These are phyloP conservation scores for Melanocharis versteri DNA, from an alignment of 2,113 vertebrate species.

Conservation along the genomic window DNA sequence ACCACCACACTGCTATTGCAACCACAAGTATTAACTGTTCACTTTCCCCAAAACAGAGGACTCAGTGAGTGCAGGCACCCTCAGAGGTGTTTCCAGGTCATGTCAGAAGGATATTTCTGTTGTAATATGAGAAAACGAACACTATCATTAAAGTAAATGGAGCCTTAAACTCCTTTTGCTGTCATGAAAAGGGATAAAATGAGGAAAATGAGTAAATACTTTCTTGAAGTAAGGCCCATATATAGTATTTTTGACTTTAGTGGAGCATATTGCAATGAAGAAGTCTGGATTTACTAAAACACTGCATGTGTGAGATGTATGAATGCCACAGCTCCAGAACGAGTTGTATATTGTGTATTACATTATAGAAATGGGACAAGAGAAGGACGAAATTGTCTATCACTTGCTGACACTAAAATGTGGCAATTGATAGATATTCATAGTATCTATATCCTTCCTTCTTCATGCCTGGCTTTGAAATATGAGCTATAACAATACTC, in stretches of 20 bases:
- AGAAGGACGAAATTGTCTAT: neutral
- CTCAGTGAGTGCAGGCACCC: neutral
- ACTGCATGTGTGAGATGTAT: neutral
- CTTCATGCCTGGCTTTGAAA: neutral
- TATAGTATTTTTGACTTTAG: neutral
- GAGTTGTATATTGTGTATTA: neutral
- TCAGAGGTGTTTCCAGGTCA: neutral
- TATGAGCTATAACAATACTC: neutral
- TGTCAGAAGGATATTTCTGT: neutral
- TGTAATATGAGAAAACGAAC: neutral
- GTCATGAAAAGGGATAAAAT: neutral
- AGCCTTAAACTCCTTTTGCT: neutral
- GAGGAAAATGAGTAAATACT: neutral
- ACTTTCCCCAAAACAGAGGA: neutral
- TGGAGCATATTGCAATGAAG: neutral
- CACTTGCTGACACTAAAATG: neutral
- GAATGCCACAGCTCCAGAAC: neutral
- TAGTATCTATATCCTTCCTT: neutral
- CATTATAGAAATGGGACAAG: neutral
- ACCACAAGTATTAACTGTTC: neutral
- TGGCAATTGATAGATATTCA: neutral
- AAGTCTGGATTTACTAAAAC: neutral
- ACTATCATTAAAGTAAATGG: neutral
- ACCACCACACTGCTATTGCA: rapidly evolving
- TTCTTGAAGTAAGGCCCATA: neutral